These are phyloP conservation scores for Origma solitaria DNA, from an alignment of 2,113 vertebrate species.

Conservation along the genomic window DNA sequence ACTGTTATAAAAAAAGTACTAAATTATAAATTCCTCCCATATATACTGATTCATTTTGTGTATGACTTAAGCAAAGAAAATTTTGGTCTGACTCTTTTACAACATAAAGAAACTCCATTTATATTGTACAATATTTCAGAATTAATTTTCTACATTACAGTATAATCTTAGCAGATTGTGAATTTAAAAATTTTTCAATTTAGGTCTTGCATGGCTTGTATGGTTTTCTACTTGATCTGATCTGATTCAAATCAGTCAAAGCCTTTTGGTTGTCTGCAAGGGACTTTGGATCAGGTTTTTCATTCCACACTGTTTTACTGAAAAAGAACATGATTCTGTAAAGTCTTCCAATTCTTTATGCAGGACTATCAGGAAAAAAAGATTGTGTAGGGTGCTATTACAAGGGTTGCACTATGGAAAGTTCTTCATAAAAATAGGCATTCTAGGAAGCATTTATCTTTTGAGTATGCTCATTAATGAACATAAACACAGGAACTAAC, in stretches of 20 bases:
- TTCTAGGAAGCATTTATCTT: not conserved
- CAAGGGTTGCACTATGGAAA: not conserved
- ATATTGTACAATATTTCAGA: not conserved
- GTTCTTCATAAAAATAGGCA: not conserved
- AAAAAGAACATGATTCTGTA: not conserved
- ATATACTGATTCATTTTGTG: constrained; percentile 65
- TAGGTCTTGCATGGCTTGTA: not conserved
- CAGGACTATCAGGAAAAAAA: not conserved
- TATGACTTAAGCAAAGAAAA: constrained; percentile 34
- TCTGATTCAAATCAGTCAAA: not conserved
- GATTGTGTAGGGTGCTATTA: not conserved
- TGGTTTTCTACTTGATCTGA: not conserved
- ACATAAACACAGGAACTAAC: not conserved
- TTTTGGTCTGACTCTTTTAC: not conserved
- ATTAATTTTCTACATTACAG: not conserved
- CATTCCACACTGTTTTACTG: not conserved
- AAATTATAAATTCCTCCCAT: constrained; percentile 71
- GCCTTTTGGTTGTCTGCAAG: not conserved
- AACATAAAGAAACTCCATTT: not conserved
- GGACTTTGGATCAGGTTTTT: not conserved
- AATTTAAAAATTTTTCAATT: not conserved
- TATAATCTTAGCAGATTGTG: not conserved
- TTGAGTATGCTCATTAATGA: not conserved
- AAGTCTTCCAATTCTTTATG: not conserved
- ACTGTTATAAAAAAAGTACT: constrained; percentile 63